phyloP scores from a whole-genome alignment of 2,797 vertebrate species.

The Mormyrops boulengeri region DNA sequence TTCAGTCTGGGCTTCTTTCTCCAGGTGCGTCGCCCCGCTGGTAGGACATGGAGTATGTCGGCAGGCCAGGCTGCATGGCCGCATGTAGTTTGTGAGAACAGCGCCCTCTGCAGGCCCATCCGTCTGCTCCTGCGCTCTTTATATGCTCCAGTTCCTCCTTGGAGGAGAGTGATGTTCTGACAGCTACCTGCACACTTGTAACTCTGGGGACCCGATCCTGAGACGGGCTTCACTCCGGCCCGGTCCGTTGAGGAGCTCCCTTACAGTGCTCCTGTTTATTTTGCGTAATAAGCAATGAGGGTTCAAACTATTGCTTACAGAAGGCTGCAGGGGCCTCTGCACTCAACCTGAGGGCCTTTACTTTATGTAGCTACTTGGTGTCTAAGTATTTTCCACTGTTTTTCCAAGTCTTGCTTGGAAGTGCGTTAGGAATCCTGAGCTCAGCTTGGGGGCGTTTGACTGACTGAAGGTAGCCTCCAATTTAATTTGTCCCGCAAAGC shows the following conservation, averaged over 20 bases:
- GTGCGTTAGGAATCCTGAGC: slow-evolving; percentile 38
- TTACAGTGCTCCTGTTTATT: background rate
- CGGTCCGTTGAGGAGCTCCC: background rate
- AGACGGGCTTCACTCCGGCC: background rate
- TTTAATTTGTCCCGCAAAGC: slow-evolving; percentile 49
- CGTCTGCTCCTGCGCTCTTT: background rate
- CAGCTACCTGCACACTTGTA: background rate
- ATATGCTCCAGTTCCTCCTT: background rate
- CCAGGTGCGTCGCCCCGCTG: background rate
- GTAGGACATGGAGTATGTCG: background rate
- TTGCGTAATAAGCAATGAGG: slow-evolving; percentile 2
- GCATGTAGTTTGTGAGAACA: background rate
- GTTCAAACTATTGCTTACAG: background rate
- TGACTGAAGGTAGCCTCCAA: slow-evolving; percentile 48
- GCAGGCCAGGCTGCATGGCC: background rate
- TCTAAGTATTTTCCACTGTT: background rate
- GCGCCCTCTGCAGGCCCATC: background rate
- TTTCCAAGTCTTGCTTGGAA: slow-evolving; percentile 23
- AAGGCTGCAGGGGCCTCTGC: background rate
- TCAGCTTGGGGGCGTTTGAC: slow-evolving; percentile 42
- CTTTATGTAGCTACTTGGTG: slow-evolving; percentile 19
- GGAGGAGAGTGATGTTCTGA: background rate
- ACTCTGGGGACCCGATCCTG: background rate
- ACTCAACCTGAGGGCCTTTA: slow-evolving; percentile 18
- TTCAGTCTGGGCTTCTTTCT: background rate